Conservation (phyloP, 2,888 invertebrate genomes). For the Hipparchia semele region DNA sequence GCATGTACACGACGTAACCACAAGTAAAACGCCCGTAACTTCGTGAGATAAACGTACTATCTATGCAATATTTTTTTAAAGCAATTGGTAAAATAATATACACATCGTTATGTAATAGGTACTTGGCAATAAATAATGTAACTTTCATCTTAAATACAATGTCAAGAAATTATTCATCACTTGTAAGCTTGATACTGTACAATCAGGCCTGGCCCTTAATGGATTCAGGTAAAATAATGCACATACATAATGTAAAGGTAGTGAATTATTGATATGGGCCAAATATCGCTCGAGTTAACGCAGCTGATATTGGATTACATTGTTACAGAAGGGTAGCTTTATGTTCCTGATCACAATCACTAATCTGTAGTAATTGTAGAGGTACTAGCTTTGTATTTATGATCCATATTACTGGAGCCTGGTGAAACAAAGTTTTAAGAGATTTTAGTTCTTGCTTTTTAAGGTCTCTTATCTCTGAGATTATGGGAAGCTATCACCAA, state of each 20-base stretch:
- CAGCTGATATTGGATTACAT: conserved; percentile 29
- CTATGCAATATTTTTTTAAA: no score
- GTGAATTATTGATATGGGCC: conserved; percentile 41
- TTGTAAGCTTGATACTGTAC: conserved; percentile 10
- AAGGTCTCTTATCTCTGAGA: no score
- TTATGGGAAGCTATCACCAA: no score
- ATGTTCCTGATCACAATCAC: not conserved
- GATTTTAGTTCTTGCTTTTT: no score
- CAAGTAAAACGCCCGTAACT: no score
- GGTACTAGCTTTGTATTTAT: not conserved
- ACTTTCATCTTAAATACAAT: conserved; percentile 12
- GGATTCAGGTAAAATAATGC: conserved; percentile 37
- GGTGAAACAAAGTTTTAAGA: no score
- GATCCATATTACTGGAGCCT: not conserved
- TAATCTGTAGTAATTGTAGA: conserved; percentile 1
- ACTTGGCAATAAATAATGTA: not conserved
- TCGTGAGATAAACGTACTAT: no score
- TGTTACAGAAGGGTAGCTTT: conserved; percentile 13
- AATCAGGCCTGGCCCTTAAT: conserved; percentile 30
- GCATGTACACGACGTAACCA: no score
- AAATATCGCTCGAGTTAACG: conserved; percentile 31
- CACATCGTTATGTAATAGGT: no score
- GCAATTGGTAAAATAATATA: no score
- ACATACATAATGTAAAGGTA: conserved; percentile 38
- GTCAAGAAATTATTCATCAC: conserved; percentile 24